Evolutionary conservation across 1,140 invertebrate genomes (phyloP).

Genomic region (Trachelipus rathkii): DNA sequence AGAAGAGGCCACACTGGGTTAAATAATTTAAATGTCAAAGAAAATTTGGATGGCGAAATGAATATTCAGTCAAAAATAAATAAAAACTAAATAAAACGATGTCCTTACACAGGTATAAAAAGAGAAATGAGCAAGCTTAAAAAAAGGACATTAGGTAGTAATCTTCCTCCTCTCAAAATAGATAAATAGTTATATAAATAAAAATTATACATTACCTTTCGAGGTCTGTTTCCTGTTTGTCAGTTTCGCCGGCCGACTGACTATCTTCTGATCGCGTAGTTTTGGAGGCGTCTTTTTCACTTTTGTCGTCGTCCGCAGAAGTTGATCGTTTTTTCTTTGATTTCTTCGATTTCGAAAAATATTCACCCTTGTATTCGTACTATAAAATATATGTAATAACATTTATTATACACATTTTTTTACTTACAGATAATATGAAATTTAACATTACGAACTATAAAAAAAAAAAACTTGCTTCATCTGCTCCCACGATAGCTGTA

Average conservation of each 20-base stretch:
- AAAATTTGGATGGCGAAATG: too few relatives aligned
- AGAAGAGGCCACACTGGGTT: too few relatives aligned
- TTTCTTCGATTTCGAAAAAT: conserved; percentile 52
- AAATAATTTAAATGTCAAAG: too few relatives aligned
- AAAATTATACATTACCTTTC: conserved; percentile 38
- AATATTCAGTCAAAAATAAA: too few relatives aligned
- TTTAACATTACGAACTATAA: too few relatives aligned
- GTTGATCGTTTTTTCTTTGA: conserved; percentile 64
- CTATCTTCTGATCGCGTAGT: conserved; percentile 45
- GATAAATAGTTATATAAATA: background rate
- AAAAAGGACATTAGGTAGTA: background rate
- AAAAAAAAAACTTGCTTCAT: too few relatives aligned
- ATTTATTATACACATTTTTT: background rate
- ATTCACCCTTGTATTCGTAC: conserved; percentile 69
- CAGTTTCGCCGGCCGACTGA: conserved; percentile 37
- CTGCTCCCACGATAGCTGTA: too few relatives aligned
- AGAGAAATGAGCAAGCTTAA: background rate
- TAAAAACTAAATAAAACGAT: background rate
- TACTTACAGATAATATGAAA: too few relatives aligned
- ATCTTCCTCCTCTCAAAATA: background rate
- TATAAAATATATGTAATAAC: conserved; percentile 49
- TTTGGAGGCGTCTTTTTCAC: conserved; percentile 32
- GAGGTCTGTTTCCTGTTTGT: conserved; percentile 43
- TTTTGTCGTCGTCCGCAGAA: conserved; percentile 47
- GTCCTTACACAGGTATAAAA: background rate